Evolutionary conservation across 2,113 vertebrate species (phyloP).

Genomic region (Gnathonemus echidnorhynchus): DNA sequence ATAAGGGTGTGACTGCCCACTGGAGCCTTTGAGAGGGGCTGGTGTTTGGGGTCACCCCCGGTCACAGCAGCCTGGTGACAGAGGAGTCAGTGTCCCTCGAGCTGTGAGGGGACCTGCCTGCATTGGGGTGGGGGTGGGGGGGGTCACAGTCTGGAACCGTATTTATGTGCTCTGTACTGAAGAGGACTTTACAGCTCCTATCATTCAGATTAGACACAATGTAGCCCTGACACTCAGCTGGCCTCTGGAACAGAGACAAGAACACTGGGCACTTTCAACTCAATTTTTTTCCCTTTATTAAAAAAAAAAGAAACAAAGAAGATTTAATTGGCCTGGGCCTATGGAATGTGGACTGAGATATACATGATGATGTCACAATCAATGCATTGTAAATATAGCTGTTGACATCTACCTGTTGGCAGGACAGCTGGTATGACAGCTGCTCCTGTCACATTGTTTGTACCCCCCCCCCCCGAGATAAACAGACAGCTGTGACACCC

Average conservation of each 20-base stretch:
- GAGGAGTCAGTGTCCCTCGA: conserved; percentile 50
- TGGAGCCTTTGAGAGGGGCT: conserved; percentile 5
- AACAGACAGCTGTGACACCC: conserved; percentile 16
- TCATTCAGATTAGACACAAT: conserved; percentile 48
- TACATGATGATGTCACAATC: not conserved
- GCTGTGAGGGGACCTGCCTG: conserved; percentile 53
- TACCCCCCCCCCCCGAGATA: not conserved
- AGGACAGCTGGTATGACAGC: conserved; percentile 1
- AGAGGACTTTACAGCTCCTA: conserved; percentile 31
- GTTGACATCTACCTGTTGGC: conserved; percentile 2
- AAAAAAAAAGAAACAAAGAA: not conserved
- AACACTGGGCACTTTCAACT: not conserved
- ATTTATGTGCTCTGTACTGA: not conserved
- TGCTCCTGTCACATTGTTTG: not conserved
- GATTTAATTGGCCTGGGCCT: not conserved
- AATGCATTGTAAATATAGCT: not conserved
- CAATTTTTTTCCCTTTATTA: not conserved
- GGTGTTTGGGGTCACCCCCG: conserved; percentile 31
- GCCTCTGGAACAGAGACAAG: conserved; percentile 15
- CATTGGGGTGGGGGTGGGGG: conserved; percentile 13
- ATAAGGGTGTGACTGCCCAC: not conserved
- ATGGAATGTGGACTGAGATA: not conserved
- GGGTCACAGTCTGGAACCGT: not conserved
- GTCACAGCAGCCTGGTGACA: conserved; percentile 37
- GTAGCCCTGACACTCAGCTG: conserved; percentile 28